Percentiles rank a stretch among this genome's conserved stretches.
Conservation (phyloP, 2,888 invertebrate genomes). For the Arge pagana region DNA sequence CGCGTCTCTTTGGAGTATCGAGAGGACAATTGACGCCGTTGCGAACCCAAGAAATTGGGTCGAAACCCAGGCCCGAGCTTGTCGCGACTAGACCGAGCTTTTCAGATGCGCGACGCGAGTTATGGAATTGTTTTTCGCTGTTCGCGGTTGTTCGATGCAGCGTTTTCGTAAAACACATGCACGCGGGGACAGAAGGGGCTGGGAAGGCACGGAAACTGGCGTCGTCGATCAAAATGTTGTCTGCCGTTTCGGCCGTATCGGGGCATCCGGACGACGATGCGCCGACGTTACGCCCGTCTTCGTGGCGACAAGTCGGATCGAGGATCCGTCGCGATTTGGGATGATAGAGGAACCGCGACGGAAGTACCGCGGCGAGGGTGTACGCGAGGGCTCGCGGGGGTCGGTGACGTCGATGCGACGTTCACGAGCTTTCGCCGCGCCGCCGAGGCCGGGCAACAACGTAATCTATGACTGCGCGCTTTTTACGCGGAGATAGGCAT, state of each 20-base stretch:
- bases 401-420: background rate
- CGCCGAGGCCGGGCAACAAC: conserved; percentile 12
- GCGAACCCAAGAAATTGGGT: no score
- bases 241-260: conserved; percentile 13
- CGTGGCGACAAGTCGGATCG: background rate
- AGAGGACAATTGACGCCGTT: no score
- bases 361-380: conserved; percentile 10
- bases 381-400: conserved; percentile 5
- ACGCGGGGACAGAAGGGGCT: background rate
- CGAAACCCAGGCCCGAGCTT: no score
- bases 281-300: conserved; percentile 2
- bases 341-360: conserved; percentile 14
- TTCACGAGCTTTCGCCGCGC: conserved; percentile 23
- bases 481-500: conserved; percentile 37
- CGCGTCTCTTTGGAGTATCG: no score
- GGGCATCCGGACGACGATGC: conserved; percentile 9
- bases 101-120: no score
- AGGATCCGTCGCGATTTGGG: conserved; percentile 14
- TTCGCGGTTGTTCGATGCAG: no score
- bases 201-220: conserved; percentile 12
- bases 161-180: no score
- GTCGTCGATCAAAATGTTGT: conserved; percentile 13
- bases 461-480: conserved; percentile 40
- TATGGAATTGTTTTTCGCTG: no score
- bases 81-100: no score